These are phyloP conservation scores for Adrianichthys oophorus DNA, from an alignment of 2,797 vertebrate species.

Conservation along the genomic window DNA sequence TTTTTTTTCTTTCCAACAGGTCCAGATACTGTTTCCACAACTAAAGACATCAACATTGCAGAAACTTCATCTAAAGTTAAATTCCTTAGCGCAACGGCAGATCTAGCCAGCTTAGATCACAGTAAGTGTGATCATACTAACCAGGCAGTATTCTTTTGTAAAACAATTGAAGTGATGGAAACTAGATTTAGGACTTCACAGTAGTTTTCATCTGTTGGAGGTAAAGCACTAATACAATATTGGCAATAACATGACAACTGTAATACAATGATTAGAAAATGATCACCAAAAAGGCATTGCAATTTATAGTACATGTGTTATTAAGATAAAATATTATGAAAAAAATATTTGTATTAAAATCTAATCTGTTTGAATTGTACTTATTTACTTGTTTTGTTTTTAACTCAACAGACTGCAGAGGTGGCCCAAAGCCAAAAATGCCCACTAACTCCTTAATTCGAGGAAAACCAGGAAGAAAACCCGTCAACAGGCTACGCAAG, in stretches of 20 bases:
- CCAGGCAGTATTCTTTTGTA: background rate
- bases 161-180: background rate
- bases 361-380: no score
- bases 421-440: constrained; percentile 74
- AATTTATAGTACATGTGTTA: no score
- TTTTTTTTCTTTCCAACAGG: constrained; percentile 62
- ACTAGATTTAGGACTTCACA: background rate
- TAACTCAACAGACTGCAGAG: constrained; percentile 75
- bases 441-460: constrained; percentile 68
- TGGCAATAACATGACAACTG: background rate
- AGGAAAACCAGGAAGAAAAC: constrained; percentile 75
- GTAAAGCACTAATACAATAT: background rate
- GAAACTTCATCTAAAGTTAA: constrained; percentile 63
- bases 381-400: constrained; percentile 15
- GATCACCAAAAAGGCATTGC: no score
- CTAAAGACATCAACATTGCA: constrained; percentile 75
- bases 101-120: constrained; percentile 65
- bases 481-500: constrained; percentile 72
- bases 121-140: constrained; percentile 67
- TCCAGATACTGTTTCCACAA: constrained; percentile 82
- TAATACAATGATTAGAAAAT: background rate
- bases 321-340: no score
- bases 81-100: constrained; percentile 80
- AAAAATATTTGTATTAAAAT: no score
- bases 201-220: background rate